Conservation (phyloP, 2,113 vertebrate species). For the Apeltes quadracus region DNA sequence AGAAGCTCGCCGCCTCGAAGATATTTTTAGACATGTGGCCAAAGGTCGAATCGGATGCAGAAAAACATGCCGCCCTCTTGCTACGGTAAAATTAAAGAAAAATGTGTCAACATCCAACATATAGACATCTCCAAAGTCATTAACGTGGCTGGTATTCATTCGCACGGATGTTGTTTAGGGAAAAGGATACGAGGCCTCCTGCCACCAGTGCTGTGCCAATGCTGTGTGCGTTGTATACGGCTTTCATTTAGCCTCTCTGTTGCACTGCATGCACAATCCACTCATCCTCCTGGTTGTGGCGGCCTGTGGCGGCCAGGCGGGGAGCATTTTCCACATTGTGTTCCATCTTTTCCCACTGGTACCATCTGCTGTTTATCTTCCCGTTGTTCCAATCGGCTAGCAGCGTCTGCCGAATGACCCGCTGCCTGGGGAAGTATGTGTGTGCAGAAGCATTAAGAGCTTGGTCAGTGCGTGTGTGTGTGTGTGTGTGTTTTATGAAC, state of each 20-base stretch:
- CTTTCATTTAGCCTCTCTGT: conserved; percentile 54
- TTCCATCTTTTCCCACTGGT: conserved; percentile 78
- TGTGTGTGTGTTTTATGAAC: conserved; percentile 14
- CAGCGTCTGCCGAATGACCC: conserved; percentile 71
- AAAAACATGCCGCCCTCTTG: conserved; percentile 81
- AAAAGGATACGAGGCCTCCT: neutral
- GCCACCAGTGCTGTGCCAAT: conserved; percentile 9
- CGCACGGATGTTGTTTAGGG: conserved; percentile 1
- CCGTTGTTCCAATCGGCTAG: conserved; percentile 68
- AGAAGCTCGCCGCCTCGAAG: conserved; percentile 80
- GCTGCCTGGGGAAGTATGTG: conserved; percentile 64
- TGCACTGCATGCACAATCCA: conserved; percentile 63
- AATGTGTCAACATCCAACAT: neutral
- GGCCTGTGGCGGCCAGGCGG: conserved; percentile 67
- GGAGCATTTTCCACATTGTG: conserved; percentile 76
- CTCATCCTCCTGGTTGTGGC: conserved; percentile 65
- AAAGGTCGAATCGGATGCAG: conserved; percentile 79
- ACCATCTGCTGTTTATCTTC: conserved; percentile 83
- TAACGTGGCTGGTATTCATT: neutral
- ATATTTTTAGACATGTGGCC: conserved; percentile 84
- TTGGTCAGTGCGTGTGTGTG: conserved; percentile 28
- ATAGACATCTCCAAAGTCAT: too few relatives aligned
- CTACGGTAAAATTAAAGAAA: conserved; percentile 84
- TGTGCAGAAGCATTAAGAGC: conserved; percentile 36
- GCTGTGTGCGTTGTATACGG: conserved; percentile 26